Percentiles rank a stretch among this genome's conserved stretches.
Evolutionary conservation across 2,797 vertebrate species (phyloP).

Genomic region (Karalla daura): DNA sequence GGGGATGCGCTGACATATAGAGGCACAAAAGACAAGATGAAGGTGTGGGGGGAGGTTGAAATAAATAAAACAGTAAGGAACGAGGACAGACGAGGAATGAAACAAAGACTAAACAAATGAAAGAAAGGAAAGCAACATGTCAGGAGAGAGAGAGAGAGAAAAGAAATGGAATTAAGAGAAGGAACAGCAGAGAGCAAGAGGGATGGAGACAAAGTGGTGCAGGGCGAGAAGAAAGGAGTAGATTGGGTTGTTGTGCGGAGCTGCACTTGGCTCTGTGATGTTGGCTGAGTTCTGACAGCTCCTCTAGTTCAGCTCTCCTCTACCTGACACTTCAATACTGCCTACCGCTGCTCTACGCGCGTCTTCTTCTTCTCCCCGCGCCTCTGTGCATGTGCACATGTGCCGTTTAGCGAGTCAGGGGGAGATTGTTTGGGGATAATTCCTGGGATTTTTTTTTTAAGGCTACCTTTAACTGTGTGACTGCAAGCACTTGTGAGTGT

Average conservation of each 20-base stretch:
- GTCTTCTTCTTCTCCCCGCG: constrained; percentile 9
- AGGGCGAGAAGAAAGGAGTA: constrained; percentile 45
- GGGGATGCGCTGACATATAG: not conserved
- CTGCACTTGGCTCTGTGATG: constrained; percentile 65
- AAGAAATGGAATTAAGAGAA: not conserved
- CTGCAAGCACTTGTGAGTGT: not conserved
- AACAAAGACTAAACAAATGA: not conserved
- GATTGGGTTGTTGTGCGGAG: constrained; percentile 60
- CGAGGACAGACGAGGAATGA: not conserved
- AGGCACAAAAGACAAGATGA: not conserved
- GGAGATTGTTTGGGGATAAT: constrained; percentile 52
- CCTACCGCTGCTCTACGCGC: constrained; percentile 49
- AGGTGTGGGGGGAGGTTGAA: not conserved
- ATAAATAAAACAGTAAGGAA: constrained; percentile 15
- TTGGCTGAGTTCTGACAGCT: constrained; percentile 70
- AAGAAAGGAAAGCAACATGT: constrained; percentile 4
- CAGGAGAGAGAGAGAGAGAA: constrained; percentile 9
- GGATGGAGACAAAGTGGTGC: constrained; percentile 48
- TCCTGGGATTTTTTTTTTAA: constrained; percentile 36
- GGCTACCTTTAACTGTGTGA: constrained; percentile 17
- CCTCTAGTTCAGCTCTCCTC: constrained; percentile 63
- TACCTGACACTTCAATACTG: constrained; percentile 72
- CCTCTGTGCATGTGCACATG: constrained; percentile 19
- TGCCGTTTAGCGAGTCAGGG: constrained; percentile 15
- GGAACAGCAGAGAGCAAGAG: constrained; percentile 12